Conservation (phyloP, 2,888 invertebrate species). For the Troilus luridus region DNA sequence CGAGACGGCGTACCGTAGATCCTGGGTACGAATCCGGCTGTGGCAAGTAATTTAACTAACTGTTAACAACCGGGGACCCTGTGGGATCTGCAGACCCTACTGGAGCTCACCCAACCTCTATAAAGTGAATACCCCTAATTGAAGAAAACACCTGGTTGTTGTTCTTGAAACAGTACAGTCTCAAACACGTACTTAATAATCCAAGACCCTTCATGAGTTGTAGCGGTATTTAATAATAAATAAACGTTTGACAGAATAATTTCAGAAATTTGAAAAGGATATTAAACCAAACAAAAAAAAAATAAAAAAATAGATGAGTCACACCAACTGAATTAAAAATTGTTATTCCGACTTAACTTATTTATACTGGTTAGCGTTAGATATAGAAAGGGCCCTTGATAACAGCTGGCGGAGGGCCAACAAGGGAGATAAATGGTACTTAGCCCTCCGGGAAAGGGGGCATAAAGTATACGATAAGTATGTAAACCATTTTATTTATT, state of each 20-base stretch:
- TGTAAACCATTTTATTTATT: slow-evolving; percentile 20
- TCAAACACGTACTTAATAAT: no score
- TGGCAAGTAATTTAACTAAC: no score
- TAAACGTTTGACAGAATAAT: background rate
- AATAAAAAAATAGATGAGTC: background rate
- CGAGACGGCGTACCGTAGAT: no score
- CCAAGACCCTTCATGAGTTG: no score
- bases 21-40: no score
- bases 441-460: slow-evolving; percentile 39
- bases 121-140: no score
- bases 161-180: no score
- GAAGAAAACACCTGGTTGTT: no score
- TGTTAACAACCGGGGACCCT: no score
- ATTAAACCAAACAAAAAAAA: background rate
- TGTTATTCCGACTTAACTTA: slow-evolving; percentile 5
- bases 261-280: background rate
- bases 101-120: no score
- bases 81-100: no score
- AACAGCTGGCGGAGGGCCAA: slow-evolving; percentile 30
- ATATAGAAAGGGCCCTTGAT: slow-evolving; percentile 14
- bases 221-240: no score
- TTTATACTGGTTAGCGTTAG: slow-evolving; percentile 21
- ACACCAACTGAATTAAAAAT: slow-evolving; percentile 9
- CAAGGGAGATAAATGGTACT: slow-evolving; percentile 42
- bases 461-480: slow-evolving; percentile 38